A percentile compares a stretch with the other conserved stretches of the same genome.
Conservation (phyloP, 35 echinoderm and acorn worm species). For the Chiridota heheva region DNA sequence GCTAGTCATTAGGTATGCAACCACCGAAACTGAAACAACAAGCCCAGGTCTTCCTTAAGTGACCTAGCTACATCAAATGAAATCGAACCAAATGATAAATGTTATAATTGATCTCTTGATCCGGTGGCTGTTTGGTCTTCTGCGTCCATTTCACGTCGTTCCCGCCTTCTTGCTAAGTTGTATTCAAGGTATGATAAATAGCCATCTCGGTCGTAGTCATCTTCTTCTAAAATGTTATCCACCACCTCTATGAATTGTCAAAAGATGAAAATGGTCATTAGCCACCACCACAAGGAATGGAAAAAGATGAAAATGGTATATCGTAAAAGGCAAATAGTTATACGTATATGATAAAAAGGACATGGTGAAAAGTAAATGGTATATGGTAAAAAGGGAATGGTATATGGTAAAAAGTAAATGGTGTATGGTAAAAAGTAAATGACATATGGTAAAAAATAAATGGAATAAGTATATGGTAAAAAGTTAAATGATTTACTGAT, state of each 20-base stretch:
- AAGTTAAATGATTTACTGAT: too few relatives aligned
- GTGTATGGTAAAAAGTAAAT: not conserved
- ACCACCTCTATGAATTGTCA: slow-evolving; percentile 65
- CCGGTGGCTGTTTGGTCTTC: too few relatives aligned
- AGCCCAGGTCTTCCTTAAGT: too few relatives aligned
- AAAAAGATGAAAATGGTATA: not conserved
- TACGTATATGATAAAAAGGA: not conserved
- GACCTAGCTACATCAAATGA: too few relatives aligned
- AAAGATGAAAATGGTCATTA: not conserved
- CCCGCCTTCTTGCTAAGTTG: slow-evolving; percentile 67
- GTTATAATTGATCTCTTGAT: too few relatives aligned
- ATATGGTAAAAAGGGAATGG: not conserved
- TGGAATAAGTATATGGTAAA: too few relatives aligned
- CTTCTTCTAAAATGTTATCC: slow-evolving; percentile 81
- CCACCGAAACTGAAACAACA: too few relatives aligned
- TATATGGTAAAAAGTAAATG: not conserved
- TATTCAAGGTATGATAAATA: slow-evolving; percentile 90
- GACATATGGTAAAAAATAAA: too few relatives aligned
- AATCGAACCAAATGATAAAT: too few relatives aligned
- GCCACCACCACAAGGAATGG: not conserved
- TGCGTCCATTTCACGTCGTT: too few relatives aligned
- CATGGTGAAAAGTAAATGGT: not conserved
- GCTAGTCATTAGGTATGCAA: too few relatives aligned
- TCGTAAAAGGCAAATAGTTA: not conserved
- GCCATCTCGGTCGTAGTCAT: slow-evolving; percentile 90